Evolutionary conservation across 2,113 vertebrate genomes (phyloP).

Genomic region (Gallinago media): DNA sequence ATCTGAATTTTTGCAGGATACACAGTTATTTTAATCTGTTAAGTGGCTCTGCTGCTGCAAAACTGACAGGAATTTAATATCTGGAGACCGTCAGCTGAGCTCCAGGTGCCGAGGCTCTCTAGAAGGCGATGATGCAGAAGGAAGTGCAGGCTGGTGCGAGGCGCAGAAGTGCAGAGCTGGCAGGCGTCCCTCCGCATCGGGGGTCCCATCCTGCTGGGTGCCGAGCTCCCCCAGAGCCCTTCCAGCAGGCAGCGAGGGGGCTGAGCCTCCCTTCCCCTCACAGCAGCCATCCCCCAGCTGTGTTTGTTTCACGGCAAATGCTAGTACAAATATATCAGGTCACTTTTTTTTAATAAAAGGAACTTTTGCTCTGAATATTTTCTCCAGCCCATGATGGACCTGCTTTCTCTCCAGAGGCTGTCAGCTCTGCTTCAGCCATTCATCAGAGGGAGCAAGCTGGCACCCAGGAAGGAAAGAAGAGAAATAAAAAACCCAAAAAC

Average conservation of each 20-base stretch:
- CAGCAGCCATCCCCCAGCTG: not conserved
- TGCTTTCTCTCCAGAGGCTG: not conserved
- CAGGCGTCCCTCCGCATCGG: not conserved
- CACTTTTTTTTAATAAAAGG: not conserved
- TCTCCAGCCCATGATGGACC: not conserved
- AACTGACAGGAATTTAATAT: constrained; percentile 51
- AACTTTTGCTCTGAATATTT: not conserved
- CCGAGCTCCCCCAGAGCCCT: not conserved
- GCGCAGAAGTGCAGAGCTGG: not conserved
- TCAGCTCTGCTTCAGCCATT: not conserved
- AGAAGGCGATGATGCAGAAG: not conserved
- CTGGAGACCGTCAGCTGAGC: constrained; percentile 47
- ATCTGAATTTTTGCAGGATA: constrained; percentile 51
- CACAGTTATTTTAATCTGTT: constrained; percentile 65
- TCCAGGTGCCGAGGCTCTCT: constrained; percentile 43
- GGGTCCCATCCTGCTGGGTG: not conserved
- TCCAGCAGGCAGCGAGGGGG: not conserved
- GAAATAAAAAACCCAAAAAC: not conserved
- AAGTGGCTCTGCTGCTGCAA: constrained; percentile 59
- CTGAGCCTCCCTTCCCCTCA: not conserved
- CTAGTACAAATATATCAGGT: not conserved
- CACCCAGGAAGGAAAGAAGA: not conserved
- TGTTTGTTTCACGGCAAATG: not conserved
- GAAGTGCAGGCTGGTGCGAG: not conserved
- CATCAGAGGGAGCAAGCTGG: not conserved